These are phyloP conservation scores for Drosophila colorata DNA, from an alignment of 2,888 invertebrate species.

Conservation along the genomic window DNA sequence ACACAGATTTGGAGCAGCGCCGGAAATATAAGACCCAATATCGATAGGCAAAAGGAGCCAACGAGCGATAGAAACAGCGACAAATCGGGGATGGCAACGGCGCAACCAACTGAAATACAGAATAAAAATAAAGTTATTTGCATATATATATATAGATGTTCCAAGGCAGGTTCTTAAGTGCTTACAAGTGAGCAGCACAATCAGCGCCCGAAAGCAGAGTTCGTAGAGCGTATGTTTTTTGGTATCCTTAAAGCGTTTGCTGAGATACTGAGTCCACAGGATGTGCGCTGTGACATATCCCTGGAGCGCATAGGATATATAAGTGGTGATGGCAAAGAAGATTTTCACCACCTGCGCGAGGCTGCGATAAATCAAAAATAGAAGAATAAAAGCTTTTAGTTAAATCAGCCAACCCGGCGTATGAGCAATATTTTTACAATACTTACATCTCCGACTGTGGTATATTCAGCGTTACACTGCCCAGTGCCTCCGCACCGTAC, in stretches of 20 bases:
- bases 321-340: slow-evolving; percentile 94
- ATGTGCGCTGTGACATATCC: slow-evolving; percentile 99
- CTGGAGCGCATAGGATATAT: slow-evolving; percentile 98
- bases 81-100: slow-evolving; percentile 94
- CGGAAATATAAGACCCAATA: slow-evolving; percentile 96
- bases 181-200: slow-evolving; percentile 90
- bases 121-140: neutral
- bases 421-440: neutral
- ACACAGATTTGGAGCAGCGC: slow-evolving; percentile 94
- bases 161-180: neutral
- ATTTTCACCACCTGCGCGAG: slow-evolving; percentile 92
- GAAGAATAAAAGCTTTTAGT: neutral
- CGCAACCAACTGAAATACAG: slow-evolving; percentile 86
- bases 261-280: slow-evolving; percentile 89
- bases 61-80: slow-evolving; percentile 96
- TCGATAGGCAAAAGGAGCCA: slow-evolving; percentile 96
- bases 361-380: slow-evolving; percentile 74
- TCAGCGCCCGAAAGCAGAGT: slow-evolving; percentile 89
- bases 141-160: neutral
- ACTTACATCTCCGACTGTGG: slow-evolving; percentile 90
- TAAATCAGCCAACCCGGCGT: neutral
- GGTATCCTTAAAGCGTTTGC: slow-evolving; percentile 88
- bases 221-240: slow-evolving; percentile 89
- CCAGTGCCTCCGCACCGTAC: slow-evolving; percentile 91
- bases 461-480: slow-evolving; percentile 96